phyloP scores from a whole-genome alignment of 2,797 vertebrate genomes.

The Chrysolophus pictus region DNA sequence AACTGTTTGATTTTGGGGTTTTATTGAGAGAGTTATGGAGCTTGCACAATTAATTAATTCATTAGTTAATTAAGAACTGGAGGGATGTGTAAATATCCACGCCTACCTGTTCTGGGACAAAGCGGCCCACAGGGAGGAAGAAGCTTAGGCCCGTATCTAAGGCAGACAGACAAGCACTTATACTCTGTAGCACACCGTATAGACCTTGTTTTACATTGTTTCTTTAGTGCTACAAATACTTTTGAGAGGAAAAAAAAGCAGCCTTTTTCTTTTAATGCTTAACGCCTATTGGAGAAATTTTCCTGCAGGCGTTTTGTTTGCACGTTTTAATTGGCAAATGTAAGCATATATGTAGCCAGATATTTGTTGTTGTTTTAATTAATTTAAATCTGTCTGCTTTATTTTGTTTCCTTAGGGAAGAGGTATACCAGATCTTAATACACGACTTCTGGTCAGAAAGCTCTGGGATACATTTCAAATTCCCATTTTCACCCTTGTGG shows the following conservation, averaged over 20 bases:
- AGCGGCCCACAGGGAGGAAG: not conserved
- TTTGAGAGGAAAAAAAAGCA: not conserved
- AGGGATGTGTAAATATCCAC: not conserved
- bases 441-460: slow-evolving; percentile 92
- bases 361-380: not conserved
- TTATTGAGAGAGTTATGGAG: not conserved
- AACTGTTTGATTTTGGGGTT: not conserved
- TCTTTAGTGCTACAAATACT: not conserved
- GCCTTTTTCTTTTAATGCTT: not conserved
- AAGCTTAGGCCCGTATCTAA: not conserved
- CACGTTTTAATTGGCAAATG: not conserved
- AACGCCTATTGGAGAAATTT: not conserved
- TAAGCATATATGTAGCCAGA: not conserved
- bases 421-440: slow-evolving; percentile 95
- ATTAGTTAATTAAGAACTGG: no score
- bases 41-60: not conserved
- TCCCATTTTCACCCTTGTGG: slow-evolving; percentile 91
- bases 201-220: not conserved
- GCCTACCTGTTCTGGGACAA: not conserved
- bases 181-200: rapidly evolving
- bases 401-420: slow-evolving; percentile 87
- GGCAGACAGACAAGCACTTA: not conserved
- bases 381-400: not conserved
- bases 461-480: slow-evolving; percentile 90
- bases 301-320: slow-evolving; percentile 16